Base-by-base conservation (phyloP, 2,888 invertebrate genomes). In the Notodromas monacha region DNA sequence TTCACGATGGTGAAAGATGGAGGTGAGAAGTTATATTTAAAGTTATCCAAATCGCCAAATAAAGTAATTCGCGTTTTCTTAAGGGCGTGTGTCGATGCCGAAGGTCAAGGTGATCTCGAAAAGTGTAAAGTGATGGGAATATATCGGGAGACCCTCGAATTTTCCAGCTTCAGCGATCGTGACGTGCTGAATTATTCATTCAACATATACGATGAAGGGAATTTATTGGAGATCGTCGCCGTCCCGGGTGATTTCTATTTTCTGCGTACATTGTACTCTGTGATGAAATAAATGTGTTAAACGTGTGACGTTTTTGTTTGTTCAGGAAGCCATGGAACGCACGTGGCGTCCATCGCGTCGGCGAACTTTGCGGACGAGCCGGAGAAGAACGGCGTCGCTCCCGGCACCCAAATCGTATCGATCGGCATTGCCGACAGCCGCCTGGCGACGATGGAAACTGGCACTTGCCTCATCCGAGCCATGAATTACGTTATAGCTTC, bases 371-470 rank as follows among this genome's bases (percentile, higher is more conserved):
- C 74, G 0, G 66, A 72, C 14, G 62, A 64, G 32, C 72, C 76
- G 0, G 77, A 81, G 40, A 59, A 66, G 37, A 79, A 86, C 51
- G 96, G 96, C 2, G 63, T 89, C 1, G 89, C 92, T 1, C 92
- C 92, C 0, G 92, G 89, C 16, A 89, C 92, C 2, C 74, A 77
- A 52, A 63, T 92, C 32, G 61, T 92, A 21, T 79, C 84, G 0
- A 55, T 92, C 29, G 72, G 74, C 15, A 79, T 96, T 36, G 76
- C 50, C 42, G 39, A 92, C 54, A 65, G 67, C 30, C 60, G 92
- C 3, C 54, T 92, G 10, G 72, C 68, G 2, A 66, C 79, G 2
- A 92, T 89, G 89, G 92, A 96, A 57, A 92, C 92, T 0, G 89
- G 89, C 11, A 69, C 81, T 0, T 74, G 79, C 0, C 49, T 96